These are phyloP conservation scores for Cladopsammia gracilis DNA, from an alignment of 64 coral and sea anemone genomes.

Conservation along the genomic window DNA sequence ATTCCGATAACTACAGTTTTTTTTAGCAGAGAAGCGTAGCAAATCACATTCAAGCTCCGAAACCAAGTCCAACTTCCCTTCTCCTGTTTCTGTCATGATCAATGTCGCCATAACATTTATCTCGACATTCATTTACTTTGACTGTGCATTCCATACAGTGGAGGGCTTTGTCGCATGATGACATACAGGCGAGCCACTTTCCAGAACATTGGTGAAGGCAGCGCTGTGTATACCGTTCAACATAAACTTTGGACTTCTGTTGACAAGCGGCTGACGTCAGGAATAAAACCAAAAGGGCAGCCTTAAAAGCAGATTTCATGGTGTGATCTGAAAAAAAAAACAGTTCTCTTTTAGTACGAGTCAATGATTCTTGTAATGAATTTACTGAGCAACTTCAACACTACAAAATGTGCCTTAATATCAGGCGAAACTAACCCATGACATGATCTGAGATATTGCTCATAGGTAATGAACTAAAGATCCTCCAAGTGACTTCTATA, in stretches of 20 bases:
- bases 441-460: no score
- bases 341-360: background rate
- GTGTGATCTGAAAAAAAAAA: background rate
- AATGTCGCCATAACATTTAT: background rate
- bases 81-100: background rate
- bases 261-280: background rate
- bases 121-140: background rate
- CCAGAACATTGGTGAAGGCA: constrained; percentile 1
- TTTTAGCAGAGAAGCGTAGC: no score
- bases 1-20: no score
- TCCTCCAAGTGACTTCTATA: no score
- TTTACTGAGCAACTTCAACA: no score
- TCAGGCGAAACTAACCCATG: no score
- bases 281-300: background rate
- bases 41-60: no score
- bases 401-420: background rate
- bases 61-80: background rate
- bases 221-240: background rate
- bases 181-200: constrained; percentile 15
- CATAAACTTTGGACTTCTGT: background rate
- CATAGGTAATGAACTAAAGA: no score
- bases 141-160: background rate
- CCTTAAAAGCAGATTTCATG: background rate
- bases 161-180: background rate
- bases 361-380: no score